A percentile compares a stretch with the other conserved stretches of the same genome.
Evolutionary conservation across 2,888 invertebrate species (phyloP).

Genomic region (Agonopterix heracliana): DNA sequence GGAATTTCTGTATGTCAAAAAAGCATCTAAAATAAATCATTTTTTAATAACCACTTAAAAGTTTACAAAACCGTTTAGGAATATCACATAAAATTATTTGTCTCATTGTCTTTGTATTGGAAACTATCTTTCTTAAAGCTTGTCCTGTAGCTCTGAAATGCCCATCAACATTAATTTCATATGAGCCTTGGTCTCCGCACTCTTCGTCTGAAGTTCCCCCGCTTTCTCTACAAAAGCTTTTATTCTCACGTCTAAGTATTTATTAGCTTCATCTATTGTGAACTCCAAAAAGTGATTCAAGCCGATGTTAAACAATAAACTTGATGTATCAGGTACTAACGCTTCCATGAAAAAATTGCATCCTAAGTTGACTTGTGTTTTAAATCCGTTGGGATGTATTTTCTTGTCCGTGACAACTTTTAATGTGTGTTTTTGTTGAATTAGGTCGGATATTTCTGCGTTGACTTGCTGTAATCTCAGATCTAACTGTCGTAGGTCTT

Average conservation of each 20-base stretch:
- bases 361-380: slow-evolving; percentile 83
- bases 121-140: too few species aligned
- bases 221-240: slow-evolving; percentile 79
- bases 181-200: slow-evolving; percentile 83
- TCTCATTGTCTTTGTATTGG: too few species aligned
- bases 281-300: slow-evolving; percentile 86
- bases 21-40: too few species aligned
- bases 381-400: slow-evolving; percentile 62
- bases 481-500: slow-evolving; percentile 80
- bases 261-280: slow-evolving; percentile 80
- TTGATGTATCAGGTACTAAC: slow-evolving; percentile 79
- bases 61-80: too few species aligned
- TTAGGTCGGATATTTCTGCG: slow-evolving; percentile 81
- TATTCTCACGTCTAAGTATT: slow-evolving; percentile 82
- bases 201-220: slow-evolving; percentile 78
- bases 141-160: slow-evolving; percentile 75
- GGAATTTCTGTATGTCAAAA: too few species aligned
- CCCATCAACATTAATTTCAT: slow-evolving; percentile 86
- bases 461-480: slow-evolving; percentile 78
- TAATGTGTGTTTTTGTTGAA: slow-evolving; percentile 83
- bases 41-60: too few species aligned
- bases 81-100: too few species aligned
- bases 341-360: slow-evolving; percentile 90
- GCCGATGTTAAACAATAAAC: slow-evolving; percentile 84
- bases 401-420: slow-evolving; percentile 77